phyloP scores from a whole-genome alignment of 2,888 invertebrate genomes.

The Polydrusus tereticollis region DNA sequence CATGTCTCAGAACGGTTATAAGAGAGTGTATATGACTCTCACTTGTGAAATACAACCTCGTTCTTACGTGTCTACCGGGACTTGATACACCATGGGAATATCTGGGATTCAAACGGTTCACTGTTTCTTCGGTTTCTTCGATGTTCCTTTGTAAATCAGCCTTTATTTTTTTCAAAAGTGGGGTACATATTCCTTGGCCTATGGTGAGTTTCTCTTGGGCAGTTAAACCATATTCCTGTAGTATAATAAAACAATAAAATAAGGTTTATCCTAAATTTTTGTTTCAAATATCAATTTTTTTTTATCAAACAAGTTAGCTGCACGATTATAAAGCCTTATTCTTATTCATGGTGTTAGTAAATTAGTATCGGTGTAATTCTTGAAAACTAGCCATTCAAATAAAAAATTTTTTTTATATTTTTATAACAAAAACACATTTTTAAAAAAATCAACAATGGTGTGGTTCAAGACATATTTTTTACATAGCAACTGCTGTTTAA shows the following conservation, averaged over 20 bases:
- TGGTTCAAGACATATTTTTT: too few relatives aligned
- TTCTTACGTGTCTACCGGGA: slow-evolving; percentile 97
- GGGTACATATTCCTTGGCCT: slow-evolving; percentile 97
- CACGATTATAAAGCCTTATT: too few relatives aligned
- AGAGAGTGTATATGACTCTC: slow-evolving; percentile 99
- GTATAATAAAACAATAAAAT: slow-evolving; percentile 42
- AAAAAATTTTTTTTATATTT: too few relatives aligned
- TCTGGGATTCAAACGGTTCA: slow-evolving; percentile 95
- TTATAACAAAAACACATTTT: too few relatives aligned
- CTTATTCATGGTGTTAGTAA: too few relatives aligned
- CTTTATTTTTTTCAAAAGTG: slow-evolving; percentile 93
- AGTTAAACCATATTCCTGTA: slow-evolving; percentile 97
- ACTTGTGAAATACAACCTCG: slow-evolving; percentile 98
- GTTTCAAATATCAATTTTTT: too few relatives aligned
- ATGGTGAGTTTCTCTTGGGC: slow-evolving; percentile 96
- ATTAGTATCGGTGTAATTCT: too few relatives aligned
- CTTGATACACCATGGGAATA: slow-evolving; percentile 98
- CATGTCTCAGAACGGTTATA: slow-evolving; percentile 93
- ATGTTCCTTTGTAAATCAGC: slow-evolving; percentile 95
- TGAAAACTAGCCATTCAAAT: too few relatives aligned
- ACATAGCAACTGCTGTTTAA: too few relatives aligned
- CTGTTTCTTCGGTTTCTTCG: slow-evolving; percentile 92
- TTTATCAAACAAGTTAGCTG: too few relatives aligned
- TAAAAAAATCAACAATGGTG: too few relatives aligned
- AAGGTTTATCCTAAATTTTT: too few relatives aligned